Evolutionary conservation across 2,797 vertebrate species (phyloP), one percentile per base, ranked within the genome.

Genomic region (Sebastes ruberrimus): DNA sequence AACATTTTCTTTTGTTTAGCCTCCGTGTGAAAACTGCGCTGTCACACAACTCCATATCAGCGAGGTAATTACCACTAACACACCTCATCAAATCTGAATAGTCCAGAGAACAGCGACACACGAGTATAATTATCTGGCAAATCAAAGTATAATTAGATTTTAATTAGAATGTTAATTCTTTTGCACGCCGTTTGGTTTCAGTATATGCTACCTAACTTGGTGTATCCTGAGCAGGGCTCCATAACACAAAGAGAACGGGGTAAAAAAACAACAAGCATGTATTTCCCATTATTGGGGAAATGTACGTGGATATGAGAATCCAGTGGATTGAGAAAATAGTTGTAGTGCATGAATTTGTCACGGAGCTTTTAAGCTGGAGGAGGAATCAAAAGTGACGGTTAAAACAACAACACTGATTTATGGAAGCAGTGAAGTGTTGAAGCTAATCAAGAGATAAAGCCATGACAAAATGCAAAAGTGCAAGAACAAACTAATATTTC

Each of bases 101-200:
- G 91, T 89, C 82, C 85, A 81, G 88, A 91, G 90, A 95, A 92
- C 90, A 85, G 86, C 81, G 71, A 86, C 93, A 91, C 89, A 85
- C 86, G 70, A 88, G 85, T 90, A 90, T 93, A 94, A 95, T 95
- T 95, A 92, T 91, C 88, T 88, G 85, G 88, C 92, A 89, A 94
- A 94, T 94, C 92, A 93, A 88, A 93, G 86, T 91, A 82, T 92
- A 94, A 95, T 93, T 91, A 86, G 84, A 86, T 95, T 92, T 92
- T 94, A 94, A 95, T 95, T 93, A 88, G 76, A 92, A 94, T 93
- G 93, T 95, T 94, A 94, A 95, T 95, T 93, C 87, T 74, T 84
- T 86, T 89, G 87, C 89, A 91, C 74, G 76, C 80, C 65, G 20
- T 86, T 92, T 92, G 89, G 90, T 94, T 95, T 91, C 78, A 78